Evolutionary conservation across 2,113 vertebrate genomes (phyloP), one percentile per base, ranked within the genome.

Genomic region (Malaclemys terrapin): DNA sequence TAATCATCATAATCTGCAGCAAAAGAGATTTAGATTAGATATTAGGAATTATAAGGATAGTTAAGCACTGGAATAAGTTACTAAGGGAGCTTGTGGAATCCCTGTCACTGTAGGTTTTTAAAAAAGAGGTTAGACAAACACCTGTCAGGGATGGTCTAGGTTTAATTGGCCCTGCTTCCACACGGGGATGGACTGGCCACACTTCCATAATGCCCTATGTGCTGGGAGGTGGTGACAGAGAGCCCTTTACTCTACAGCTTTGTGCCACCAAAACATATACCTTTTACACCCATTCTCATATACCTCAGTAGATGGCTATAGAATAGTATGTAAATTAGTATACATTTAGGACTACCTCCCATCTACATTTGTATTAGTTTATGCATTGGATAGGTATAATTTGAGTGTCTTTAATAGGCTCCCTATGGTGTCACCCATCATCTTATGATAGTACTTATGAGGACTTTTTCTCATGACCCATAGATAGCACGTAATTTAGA

Each of bases 101-200:
- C 35, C 31, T 20, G 6, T 69, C 8, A 16, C 35, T 69, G 16
- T 8, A 69, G 65, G 35, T 72, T 72, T 38, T 72, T 35, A 38
- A 72, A 14, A 16, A 62, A 62, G 19, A 72, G 35, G 9, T 72
- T 72, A 72, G 65, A 38, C 62, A 20, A 72, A 20, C 65, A 72
- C 19, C 35, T 20, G n/a, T 72, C 17, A 69, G 14, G 14, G 13
- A 65, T 65, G 35, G 35, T 69, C 29, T 65, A 69, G 65, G n/a
- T 72, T 72, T 72, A 38, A 9, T 72, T 72, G 17, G 35, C 9
- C 65, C 19, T 69, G 35, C 16, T 8, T 5, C 19, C 19, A 38
- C 65, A 69, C 17, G 17, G 19, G 17, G 35, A 72, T 72, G 65
- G 65, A 72, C 19, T 42, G 35, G 3, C 12, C 0, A 0, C 45